phyloP scores from a whole-genome alignment of 2,113 vertebrate species.

The Oncorhynchus tshawytscha region DNA sequence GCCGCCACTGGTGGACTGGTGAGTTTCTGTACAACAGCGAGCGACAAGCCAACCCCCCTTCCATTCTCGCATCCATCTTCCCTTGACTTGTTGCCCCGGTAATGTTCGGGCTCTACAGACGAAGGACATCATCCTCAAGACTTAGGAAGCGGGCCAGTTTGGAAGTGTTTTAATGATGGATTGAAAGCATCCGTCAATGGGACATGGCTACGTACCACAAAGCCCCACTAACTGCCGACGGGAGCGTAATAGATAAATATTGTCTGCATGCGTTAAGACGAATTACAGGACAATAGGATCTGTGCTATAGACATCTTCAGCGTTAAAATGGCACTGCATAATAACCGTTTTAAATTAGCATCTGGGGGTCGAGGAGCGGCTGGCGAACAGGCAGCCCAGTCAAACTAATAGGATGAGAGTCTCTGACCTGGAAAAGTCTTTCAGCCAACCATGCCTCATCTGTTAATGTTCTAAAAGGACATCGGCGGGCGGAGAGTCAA shows the following conservation, averaged over 20 bases:
- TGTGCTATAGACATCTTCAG: neutral
- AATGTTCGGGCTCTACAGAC: constrained; percentile 29
- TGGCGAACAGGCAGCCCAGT: neutral
- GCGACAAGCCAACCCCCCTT: neutral
- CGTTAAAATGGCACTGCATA: neutral
- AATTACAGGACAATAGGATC: neutral
- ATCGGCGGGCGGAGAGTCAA: neutral
- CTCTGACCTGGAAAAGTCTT: constrained; percentile 7
- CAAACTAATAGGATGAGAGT: constrained; percentile 1
- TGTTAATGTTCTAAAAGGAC: neutral
- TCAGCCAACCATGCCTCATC: neutral
- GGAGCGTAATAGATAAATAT: neutral
- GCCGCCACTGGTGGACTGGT: constrained; percentile 29
- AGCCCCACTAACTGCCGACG: neutral
- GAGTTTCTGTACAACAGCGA: constrained; percentile 32
- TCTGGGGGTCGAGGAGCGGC: neutral
- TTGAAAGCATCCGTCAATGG: constrained; percentile 31
- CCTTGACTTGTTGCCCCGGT: constrained; percentile 41
- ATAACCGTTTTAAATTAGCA: neutral
- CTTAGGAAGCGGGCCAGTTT: constrained; percentile 31
- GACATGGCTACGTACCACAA: neutral
- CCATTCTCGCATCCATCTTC: constrained; percentile 51
- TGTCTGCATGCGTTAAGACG: neutral
- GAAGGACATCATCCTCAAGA: constrained; percentile 29
- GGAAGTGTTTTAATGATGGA: constrained; percentile 48